These are phyloP conservation scores for Epistrophella euchroma DNA, from an alignment of 2,888 invertebrate genomes.

Conservation along the genomic window DNA sequence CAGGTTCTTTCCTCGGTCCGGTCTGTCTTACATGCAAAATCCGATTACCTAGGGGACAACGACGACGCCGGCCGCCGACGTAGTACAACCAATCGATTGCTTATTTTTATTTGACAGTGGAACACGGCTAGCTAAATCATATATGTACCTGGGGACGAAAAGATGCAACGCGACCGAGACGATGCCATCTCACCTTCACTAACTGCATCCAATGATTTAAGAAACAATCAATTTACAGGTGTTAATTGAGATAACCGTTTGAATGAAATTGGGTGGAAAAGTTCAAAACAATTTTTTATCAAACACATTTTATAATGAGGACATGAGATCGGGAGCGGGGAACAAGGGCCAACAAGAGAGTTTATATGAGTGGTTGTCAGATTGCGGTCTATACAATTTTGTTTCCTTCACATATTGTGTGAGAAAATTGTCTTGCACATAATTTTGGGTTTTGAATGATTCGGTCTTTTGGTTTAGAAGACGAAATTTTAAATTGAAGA, in stretches of 20 bases:
- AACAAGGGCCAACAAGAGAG: too few species aligned
- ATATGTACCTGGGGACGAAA: not conserved
- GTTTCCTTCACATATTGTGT: not conserved
- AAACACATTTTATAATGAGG: constrained; percentile 29
- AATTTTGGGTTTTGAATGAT: constrained; percentile 8
- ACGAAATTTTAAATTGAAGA: constrained; percentile 23
- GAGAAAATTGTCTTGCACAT: constrained; percentile 23
- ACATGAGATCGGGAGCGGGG: not conserved
- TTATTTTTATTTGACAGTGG: constrained; percentile 23
- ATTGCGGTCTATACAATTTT: constrained; percentile 2
- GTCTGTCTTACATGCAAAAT: constrained; percentile 45
- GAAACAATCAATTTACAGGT: constrained; percentile 75
- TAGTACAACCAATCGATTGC: constrained; percentile 48
- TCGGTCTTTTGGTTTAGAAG: constrained; percentile 31
- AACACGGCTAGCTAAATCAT: constrained; percentile 50
- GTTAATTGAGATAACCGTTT: constrained; percentile 74
- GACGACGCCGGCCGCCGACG: not conserved
- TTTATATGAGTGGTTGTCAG: constrained; percentile 20
- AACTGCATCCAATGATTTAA: constrained; percentile 70
- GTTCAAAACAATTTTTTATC: constrained; percentile 64
- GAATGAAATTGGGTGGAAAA: constrained; percentile 57
- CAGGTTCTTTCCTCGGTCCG: constrained; percentile 33
- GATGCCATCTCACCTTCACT: constrained; percentile 34
- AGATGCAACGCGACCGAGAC: not conserved
- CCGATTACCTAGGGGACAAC: constrained; percentile 27